Evolutionary conservation across 2,797 vertebrate species (phyloP).

Genomic region (Anas georgica): DNA sequence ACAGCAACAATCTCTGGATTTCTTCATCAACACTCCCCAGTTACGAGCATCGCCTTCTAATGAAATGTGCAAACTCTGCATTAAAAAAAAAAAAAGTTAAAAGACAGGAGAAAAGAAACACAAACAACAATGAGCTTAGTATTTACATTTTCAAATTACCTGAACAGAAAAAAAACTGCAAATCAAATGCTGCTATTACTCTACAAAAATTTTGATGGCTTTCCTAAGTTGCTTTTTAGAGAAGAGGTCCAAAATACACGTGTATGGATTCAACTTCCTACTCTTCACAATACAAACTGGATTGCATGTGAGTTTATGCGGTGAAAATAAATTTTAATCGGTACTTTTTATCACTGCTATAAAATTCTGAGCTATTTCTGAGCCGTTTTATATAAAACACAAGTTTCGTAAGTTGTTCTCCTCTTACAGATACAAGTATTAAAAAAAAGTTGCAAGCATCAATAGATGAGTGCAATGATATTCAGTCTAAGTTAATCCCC

Average conservation of each 20-base stretch:
- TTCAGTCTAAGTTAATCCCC: constrained; percentile 83
- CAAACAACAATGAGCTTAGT: background rate
- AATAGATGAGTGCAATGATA: constrained; percentile 81
- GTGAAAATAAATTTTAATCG: constrained; percentile 17
- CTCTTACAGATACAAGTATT: constrained; percentile 52
- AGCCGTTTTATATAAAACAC: background rate
- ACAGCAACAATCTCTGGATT: background rate
- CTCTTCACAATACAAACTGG: constrained; percentile 7
- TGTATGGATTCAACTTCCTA: background rate
- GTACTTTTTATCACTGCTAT: constrained; percentile 17
- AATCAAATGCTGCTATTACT: background rate
- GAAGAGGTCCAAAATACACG: background rate
- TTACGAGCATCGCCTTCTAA: background rate
- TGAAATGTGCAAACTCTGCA: background rate
- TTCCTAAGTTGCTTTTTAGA: background rate
- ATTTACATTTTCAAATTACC: background rate
- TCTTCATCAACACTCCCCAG: background rate
- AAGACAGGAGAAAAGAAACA: background rate
- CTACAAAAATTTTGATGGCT: background rate
- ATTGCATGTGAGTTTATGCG: background rate
- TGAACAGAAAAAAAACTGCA: background rate
- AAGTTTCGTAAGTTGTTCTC: constrained; percentile 52
- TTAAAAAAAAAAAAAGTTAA: background rate
- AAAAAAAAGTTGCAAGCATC: constrained; percentile 74
- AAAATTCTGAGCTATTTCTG: background rate